Percentiles rank a stretch among this genome's conserved stretches.
Conservation (phyloP, 2,888 invertebrate genomes). For the Cyaniris semiargus region DNA sequence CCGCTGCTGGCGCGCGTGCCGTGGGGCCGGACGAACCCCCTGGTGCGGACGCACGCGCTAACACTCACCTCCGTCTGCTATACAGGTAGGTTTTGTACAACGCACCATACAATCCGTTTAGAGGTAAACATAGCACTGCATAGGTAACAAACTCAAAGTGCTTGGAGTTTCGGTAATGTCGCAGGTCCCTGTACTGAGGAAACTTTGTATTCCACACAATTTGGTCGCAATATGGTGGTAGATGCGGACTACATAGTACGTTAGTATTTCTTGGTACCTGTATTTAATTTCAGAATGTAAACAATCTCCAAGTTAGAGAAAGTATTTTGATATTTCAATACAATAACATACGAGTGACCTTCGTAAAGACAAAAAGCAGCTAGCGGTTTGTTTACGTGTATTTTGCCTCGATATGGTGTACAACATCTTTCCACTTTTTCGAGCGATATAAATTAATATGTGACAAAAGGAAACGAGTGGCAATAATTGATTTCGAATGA, state of each 20-base stretch:
- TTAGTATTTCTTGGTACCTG: too few relatives aligned
- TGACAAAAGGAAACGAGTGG: slow-evolving; percentile 10
- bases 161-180: background rate
- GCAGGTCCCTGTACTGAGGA: background rate
- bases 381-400: background rate
- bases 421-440: background rate
- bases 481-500: slow-evolving; percentile 28
- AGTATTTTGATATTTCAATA: background rate
- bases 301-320: background rate
- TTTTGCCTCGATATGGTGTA: background rate
- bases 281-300: slow-evolving; percentile 22
- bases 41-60: slow-evolving; percentile 86
- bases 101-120: background rate
- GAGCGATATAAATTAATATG: slow-evolving; percentile 32
- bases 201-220: background rate
- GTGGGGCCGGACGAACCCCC: slow-evolving; percentile 81
- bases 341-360: background rate
- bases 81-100: slow-evolving; percentile 83
- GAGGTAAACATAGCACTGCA: background rate
- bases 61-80: slow-evolving; percentile 89
- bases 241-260: too few relatives aligned
- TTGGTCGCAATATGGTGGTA: too few relatives aligned
- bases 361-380: background rate
- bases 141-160: background rate
- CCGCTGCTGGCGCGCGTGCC: slow-evolving; percentile 85